Evolutionary conservation across 1,140 invertebrate species (phyloP).

Genomic region (Delia radicum): DNA sequence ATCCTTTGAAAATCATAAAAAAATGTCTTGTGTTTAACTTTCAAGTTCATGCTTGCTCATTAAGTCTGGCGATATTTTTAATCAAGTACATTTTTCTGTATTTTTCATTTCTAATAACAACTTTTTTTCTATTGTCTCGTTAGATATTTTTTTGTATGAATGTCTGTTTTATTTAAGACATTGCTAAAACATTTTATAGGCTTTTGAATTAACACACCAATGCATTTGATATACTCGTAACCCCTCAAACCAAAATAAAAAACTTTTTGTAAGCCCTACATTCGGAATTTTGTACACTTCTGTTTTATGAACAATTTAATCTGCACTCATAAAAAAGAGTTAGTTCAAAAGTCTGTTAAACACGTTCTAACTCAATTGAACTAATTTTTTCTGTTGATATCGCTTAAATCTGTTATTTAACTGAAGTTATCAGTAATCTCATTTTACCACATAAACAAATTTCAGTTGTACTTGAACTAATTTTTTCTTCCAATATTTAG

Average conservation of each 20-base stretch:
- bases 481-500: too few relatives aligned
- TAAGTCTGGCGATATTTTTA: slow-evolving; percentile 8
- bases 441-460: too few relatives aligned
- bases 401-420: too few relatives aligned
- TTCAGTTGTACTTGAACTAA: too few relatives aligned
- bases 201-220: background rate
- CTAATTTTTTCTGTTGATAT: too few relatives aligned
- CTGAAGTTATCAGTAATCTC: too few relatives aligned
- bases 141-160: background rate
- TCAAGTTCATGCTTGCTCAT: slow-evolving; percentile 4
- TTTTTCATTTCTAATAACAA: background rate
- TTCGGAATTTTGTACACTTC: too few relatives aligned
- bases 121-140: background rate
- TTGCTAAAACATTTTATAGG: background rate
- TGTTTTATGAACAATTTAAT: too few relatives aligned
- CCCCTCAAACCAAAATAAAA: background rate
- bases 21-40: background rate
- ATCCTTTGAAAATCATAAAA: background rate
- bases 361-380: too few relatives aligned
- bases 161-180: background rate
- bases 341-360: too few relatives aligned
- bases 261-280: background rate
- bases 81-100: slow-evolving; percentile 14
- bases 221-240: background rate
- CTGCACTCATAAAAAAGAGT: too few relatives aligned